A percentile compares a stretch with the other conserved stretches of the same genome.
Evolutionary conservation across 2,888 invertebrate species (phyloP).

Genomic region (Lasiommata megera): DNA sequence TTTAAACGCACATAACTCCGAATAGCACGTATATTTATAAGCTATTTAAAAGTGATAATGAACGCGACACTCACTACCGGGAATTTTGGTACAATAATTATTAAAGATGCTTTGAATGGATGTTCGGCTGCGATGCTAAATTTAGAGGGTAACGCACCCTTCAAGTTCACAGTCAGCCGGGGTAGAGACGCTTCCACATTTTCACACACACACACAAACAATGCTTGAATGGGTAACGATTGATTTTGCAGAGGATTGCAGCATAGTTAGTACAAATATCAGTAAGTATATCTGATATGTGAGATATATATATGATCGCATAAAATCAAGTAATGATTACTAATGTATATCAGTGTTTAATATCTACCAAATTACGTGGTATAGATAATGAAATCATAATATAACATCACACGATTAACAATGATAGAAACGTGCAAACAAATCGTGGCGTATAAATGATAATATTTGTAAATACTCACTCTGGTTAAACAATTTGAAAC

Average conservation of each 20-base stretch:
- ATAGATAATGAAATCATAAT: slow-evolving; percentile 6
- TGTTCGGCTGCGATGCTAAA: slow-evolving; percentile 18
- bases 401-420: slow-evolving; percentile 1
- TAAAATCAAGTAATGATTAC: not conserved
- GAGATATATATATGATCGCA: not conserved
- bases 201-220: slow-evolving; percentile 45
- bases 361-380: slow-evolving; percentile 7
- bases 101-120: slow-evolving; percentile 12
- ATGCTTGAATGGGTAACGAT: slow-evolving; percentile 32
- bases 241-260: slow-evolving; percentile 27
- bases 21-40: not conserved
- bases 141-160: slow-evolving; percentile 74
- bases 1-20: too few species aligned
- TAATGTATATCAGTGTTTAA: not conserved
- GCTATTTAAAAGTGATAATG: slow-evolving; percentile 2
- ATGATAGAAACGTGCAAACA: slow-evolving; percentile 25
- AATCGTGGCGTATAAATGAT: slow-evolving; percentile 11
- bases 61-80: not conserved
- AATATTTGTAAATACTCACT: slow-evolving; percentile 42
- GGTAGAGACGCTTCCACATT: slow-evolving; percentile 47
- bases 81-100: not conserved
- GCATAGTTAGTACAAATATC: slow-evolving; percentile 10
- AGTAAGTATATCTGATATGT: not conserved
- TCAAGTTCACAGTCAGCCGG: slow-evolving; percentile 72
- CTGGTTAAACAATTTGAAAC: slow-evolving; percentile 50